These are phyloP conservation scores for Callitettix versicolor DNA, from an alignment of 1,140 invertebrate genomes.

Conservation along the genomic window DNA sequence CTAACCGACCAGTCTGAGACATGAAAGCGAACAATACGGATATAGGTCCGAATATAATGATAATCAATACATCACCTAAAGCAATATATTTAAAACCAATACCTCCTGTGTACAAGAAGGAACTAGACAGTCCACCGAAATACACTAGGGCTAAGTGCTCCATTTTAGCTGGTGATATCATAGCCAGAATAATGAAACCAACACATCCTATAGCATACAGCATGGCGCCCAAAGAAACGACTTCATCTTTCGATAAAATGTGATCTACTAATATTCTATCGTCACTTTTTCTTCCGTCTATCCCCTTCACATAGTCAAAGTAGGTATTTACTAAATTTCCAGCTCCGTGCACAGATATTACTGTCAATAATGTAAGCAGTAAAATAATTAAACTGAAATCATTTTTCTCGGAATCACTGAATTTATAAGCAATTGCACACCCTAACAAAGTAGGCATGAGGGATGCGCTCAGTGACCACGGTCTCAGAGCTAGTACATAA, in stretches of 20 bases:
- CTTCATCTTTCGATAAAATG: conserved; percentile 72
- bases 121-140: conserved; percentile 92
- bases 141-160: conserved; percentile 88
- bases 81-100: conserved; percentile 50
- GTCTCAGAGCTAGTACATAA: conserved; percentile 74
- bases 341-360: conserved; percentile 85
- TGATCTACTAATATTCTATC: conserved; percentile 88
- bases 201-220: conserved; percentile 78
- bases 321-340: conserved; percentile 97
- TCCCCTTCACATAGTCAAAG: conserved; percentile 87
- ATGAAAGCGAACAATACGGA: conserved; percentile 91
- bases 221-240: conserved; percentile 68
- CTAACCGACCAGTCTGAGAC: conserved; percentile 75
- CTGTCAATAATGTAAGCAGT: conserved; percentile 69
- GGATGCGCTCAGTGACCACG: conserved; percentile 87
- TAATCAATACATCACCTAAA: conserved; percentile 54
- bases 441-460: conserved; percentile 81
- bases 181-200: conserved; percentile 72
- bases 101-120: conserved; percentile 68
- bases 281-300: conserved; percentile 83
- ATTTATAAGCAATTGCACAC: conserved; percentile 73
- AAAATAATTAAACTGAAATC: conserved; percentile 70
- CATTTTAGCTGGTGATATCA: conserved; percentile 79
- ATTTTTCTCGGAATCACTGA: conserved; percentile 43
- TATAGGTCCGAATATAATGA: conserved; percentile 88